Conservation (phyloP, 1,140 invertebrate species). For the Aleiodes sp. region DNA sequence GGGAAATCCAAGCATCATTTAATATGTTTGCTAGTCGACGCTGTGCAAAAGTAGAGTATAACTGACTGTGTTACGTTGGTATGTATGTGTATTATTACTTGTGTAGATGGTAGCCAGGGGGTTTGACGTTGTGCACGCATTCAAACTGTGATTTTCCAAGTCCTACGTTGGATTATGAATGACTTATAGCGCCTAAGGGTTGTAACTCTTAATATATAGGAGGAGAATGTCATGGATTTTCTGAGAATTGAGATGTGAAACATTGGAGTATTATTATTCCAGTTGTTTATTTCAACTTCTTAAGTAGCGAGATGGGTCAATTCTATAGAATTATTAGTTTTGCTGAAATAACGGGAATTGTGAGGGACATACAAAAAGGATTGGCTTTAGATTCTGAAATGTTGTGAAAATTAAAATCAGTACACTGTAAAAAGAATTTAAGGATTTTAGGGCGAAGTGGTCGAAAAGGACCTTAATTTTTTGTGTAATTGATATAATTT, state of each 20-base stretch:
- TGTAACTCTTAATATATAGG: background rate
- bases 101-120: conserved; percentile 11
- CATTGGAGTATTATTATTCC: too few relatives aligned
- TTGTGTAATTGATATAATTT: too few relatives aligned
- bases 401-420: too few relatives aligned
- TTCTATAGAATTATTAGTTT: too few relatives aligned
- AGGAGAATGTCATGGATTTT: background rate
- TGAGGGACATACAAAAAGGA: too few relatives aligned
- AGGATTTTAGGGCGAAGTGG: too few relatives aligned
- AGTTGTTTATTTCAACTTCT: too few relatives aligned
- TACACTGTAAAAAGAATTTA: too few relatives aligned
- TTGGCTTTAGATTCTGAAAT: too few relatives aligned
- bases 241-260: background rate
- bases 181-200: background rate
- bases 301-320: too few relatives aligned
- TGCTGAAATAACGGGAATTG: too few relatives aligned
- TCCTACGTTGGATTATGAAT: background rate
- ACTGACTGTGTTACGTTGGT: background rate
- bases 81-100: background rate
- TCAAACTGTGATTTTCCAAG: conserved; percentile 5
- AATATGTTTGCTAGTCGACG: conserved; percentile 45
- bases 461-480: too few relatives aligned
- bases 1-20: conserved; percentile 45
- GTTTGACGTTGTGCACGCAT: background rate
- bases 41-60: conserved; percentile 26